phyloP scores from a whole-genome alignment of 53 echinoderm and acorn worm species.

The Zoroaster sp. region DNA sequence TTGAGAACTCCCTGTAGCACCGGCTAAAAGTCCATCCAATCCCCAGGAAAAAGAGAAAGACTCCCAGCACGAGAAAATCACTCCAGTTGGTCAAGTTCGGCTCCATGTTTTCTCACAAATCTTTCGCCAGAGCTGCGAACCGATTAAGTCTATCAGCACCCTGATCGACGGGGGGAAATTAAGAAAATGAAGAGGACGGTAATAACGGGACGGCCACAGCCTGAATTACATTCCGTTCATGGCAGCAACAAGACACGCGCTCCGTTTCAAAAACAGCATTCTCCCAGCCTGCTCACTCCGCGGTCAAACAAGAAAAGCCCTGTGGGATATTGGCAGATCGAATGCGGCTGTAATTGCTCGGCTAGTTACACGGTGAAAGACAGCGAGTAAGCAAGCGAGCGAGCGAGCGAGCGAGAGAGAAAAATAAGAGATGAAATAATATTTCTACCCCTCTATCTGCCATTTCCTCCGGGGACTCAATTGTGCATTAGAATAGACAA shows the following conservation, averaged over 20 bases:
- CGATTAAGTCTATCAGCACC: not conserved
- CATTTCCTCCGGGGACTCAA: not conserved
- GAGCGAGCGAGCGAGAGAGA: not conserved
- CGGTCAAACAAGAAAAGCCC: constrained; percentile 34
- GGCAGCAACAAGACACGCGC: not conserved
- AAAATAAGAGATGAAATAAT: not conserved
- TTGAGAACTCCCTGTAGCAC: constrained; percentile 70
- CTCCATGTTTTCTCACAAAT: not conserved
- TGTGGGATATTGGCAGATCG: constrained; percentile 42
- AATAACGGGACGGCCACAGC: not conserved
- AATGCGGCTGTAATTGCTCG: constrained; percentile 56
- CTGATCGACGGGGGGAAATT: not conserved
- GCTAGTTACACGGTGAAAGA: constrained; percentile 45
- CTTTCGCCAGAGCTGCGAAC: not conserved
- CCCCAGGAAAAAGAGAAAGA: constrained; percentile 79
- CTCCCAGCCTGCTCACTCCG: not conserved
- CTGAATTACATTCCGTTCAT: not conserved
- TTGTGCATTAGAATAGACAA: constrained; percentile 30
- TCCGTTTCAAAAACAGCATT: not conserved
- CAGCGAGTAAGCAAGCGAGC: not conserved
- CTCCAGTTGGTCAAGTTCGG: constrained; percentile 64
- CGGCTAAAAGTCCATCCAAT: constrained; percentile 84
- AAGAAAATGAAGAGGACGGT: constrained; percentile 19
- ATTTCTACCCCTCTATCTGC: constrained; percentile 8
- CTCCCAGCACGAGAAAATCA: constrained; percentile 81